Percentiles rank a stretch among this genome's conserved stretches.
These are phyloP conservation scores for Lasioglossum pauxillum DNA, from an alignment of 2,888 invertebrate species.

Conservation along the genomic window DNA sequence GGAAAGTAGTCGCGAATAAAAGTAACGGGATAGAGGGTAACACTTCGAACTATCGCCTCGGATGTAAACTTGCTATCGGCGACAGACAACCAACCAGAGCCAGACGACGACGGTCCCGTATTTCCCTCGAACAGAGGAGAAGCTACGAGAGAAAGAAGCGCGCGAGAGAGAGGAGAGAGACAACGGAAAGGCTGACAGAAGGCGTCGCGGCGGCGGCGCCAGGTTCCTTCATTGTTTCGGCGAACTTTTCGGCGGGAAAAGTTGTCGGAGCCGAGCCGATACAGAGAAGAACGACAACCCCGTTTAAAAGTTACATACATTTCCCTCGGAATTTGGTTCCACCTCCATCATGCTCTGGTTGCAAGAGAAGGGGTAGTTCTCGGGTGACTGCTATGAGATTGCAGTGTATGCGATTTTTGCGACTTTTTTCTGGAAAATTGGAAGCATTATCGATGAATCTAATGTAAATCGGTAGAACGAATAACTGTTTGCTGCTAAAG, in stretches of 20 bases:
- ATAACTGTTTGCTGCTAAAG: neutral
- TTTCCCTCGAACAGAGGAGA: neutral
- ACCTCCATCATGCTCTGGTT: conserved; percentile 33
- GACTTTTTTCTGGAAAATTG: neutral
- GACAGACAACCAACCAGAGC: conserved; percentile 63
- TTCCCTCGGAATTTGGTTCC: conserved; percentile 33
- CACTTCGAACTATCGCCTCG: conserved; percentile 65
- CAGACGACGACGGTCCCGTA: conserved; percentile 31
- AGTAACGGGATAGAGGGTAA: conserved; percentile 62
- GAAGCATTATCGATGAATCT: neutral
- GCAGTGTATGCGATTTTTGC: neutral
- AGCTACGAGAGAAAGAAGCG: neutral
- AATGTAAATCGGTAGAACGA: neutral
- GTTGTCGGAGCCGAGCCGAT: conserved; percentile 56
- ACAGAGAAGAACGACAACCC: conserved; percentile 59
- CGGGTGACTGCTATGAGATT: neutral
- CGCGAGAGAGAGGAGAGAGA: neutral
- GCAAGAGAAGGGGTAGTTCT: conserved; percentile 11
- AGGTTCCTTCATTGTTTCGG: conserved; percentile 65
- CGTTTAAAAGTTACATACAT: conserved; percentile 70
- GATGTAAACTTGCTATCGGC: conserved; percentile 74
- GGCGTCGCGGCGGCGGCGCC: neutral
- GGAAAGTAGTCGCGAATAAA: conserved; percentile 59
- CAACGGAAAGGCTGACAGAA: conserved; percentile 9
- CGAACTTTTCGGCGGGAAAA: conserved; percentile 74